Percentiles rank a stretch among this genome's conserved stretches.
phyloP scores from a whole-genome alignment of 2,797 vertebrate genomes.

The Cetoscarus ocellatus region DNA sequence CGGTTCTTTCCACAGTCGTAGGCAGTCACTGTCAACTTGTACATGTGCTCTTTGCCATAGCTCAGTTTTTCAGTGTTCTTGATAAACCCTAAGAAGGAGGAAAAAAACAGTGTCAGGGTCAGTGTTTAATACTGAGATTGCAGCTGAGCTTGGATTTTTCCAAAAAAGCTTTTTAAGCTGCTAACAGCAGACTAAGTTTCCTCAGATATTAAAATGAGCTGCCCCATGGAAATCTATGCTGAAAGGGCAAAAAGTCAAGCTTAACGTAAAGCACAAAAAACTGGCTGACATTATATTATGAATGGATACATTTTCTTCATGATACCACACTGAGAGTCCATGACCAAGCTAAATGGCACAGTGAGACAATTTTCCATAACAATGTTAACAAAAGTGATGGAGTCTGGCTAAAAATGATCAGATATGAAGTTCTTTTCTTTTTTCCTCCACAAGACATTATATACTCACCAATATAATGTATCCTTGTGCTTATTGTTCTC shows the following conservation, averaged over 20 bases:
- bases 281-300: background rate
- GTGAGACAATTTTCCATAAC: too few relatives aligned
- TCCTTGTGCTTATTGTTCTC: constrained; percentile 9
- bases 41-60: constrained; percentile 94
- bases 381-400: constrained; percentile 2
- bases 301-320: background rate
- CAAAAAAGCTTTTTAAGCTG: constrained; percentile 12
- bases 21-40: constrained; percentile 96
- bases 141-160: constrained; percentile 4
- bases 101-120: background rate
- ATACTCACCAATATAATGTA: background rate
- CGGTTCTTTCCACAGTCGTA: constrained; percentile 98
- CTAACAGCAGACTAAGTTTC: background rate
- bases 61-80: constrained; percentile 96
- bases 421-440: background rate
- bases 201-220: background rate
- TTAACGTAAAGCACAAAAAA: background rate
- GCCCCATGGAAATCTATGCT: background rate
- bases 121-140: constrained; percentile 21
- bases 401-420: constrained; percentile 8
- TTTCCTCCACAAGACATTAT: too few relatives aligned
- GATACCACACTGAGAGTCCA: background rate
- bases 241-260: background rate
- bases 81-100: constrained; percentile 88
- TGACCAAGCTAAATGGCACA: background rate